Percentiles rank a stretch among this genome's conserved stretches.
Conservation (phyloP, 2,888 invertebrate genomes). For the Enoplolaimus lenunculus region DNA sequence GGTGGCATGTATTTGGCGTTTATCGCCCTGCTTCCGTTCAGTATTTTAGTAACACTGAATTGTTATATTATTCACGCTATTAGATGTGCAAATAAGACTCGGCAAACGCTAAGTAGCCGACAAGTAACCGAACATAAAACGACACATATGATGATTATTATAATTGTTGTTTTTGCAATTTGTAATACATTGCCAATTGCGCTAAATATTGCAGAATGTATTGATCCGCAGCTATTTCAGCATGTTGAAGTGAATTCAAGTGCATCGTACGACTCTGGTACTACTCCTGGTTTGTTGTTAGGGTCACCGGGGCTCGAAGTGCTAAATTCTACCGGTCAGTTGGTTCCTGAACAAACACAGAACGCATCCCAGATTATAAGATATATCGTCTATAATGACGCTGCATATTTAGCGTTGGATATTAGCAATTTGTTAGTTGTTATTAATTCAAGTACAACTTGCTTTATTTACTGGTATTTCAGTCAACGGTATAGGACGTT, state of each 20-base stretch:
- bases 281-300: too few species aligned
- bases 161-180: not conserved
- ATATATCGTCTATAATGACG: too few species aligned
- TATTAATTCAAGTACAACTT: not conserved
- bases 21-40: constrained; percentile 6
- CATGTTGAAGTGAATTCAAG: not conserved
- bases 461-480: constrained; percentile 11
- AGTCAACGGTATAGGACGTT: not conserved
- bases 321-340: too few species aligned
- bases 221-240: not conserved
- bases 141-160: not conserved
- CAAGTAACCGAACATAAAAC: constrained; percentile 12
- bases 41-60: not conserved
- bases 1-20: not conserved
- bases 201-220: not conserved
- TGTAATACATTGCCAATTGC: not conserved
- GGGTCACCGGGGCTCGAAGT: too few species aligned
- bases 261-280: too few species aligned
- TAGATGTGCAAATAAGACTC: not conserved
- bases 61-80: constrained; percentile 2
- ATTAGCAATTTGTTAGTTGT: constrained; percentile 5
- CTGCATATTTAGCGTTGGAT: not conserved
- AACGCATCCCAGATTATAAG: too few species aligned
- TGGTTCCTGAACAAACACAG: too few species aligned
- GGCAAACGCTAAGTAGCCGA: not conserved